A percentile compares a stretch with the other conserved stretches of the same genome.
Evolutionary conservation across 2,797 vertebrate genomes (phyloP).

Genomic region (Pagetopsis macropterus): DNA sequence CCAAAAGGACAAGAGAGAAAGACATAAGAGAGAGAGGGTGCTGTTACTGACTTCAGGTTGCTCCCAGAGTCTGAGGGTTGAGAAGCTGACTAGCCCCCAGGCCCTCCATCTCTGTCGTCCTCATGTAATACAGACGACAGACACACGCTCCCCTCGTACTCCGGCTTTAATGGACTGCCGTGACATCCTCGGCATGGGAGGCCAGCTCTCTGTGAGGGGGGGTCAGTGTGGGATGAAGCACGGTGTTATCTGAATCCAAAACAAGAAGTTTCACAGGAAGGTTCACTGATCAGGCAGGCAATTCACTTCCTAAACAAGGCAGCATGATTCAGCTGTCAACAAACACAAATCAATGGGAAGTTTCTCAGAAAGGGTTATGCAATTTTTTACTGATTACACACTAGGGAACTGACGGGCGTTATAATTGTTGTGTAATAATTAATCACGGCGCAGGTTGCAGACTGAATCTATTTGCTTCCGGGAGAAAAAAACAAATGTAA

Average conservation of each 20-base stretch:
- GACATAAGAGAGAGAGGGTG: slow-evolving; percentile 7
- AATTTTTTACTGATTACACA: background rate
- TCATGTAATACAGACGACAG: slow-evolving; percentile 70
- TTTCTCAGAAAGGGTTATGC: background rate
- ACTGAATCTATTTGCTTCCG: slow-evolving; percentile 22
- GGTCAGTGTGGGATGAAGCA: slow-evolving; percentile 47
- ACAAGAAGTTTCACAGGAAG: slow-evolving; percentile 10
- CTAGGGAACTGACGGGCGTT: background rate
- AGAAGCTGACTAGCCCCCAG: slow-evolving; percentile 58
- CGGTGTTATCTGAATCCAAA: slow-evolving; percentile 12
- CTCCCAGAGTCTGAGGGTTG: slow-evolving; percentile 40
- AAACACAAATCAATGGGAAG: background rate
- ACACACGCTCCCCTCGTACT: slow-evolving; percentile 65
- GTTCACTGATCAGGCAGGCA: slow-evolving; percentile 4
- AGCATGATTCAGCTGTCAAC: slow-evolving; percentile 28
- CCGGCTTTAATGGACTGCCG: slow-evolving; percentile 69
- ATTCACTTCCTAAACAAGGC: background rate
- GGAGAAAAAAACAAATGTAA: slow-evolving; percentile 21
- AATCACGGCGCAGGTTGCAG: slow-evolving; percentile 56
- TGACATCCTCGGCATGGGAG: slow-evolving; percentile 62
- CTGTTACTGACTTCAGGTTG: slow-evolving; percentile 40
- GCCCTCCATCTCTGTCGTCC: slow-evolving; percentile 69
- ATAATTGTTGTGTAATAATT: slow-evolving; percentile 56
- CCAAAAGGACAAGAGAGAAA: too few relatives aligned
- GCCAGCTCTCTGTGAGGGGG: slow-evolving; percentile 31